These are phyloP conservation scores for Menura novaehollandiae DNA, from an alignment of 2,113 vertebrate genomes.

Conservation along the genomic window DNA sequence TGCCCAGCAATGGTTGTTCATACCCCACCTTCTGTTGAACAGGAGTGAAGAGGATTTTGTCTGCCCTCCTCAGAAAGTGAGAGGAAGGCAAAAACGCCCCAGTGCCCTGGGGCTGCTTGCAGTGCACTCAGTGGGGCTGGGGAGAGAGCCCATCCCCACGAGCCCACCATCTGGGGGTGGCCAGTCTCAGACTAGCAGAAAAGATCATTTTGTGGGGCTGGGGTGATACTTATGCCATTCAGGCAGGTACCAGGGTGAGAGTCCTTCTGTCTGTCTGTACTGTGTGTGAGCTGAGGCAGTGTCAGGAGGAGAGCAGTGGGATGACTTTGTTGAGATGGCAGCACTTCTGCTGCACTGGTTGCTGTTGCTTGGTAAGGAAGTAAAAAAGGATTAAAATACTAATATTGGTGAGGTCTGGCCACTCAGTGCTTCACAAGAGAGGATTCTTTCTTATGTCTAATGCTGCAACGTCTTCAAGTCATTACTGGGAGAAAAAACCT, in stretches of 20 bases:
- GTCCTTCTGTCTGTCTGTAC: neutral
- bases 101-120: neutral
- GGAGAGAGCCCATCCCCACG: accelerated
- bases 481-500: neutral
- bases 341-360: neutral
- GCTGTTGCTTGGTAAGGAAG: neutral
- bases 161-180: accelerated
- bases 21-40: neutral
- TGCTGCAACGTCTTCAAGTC: neutral
- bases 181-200: neutral
- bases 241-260: neutral
- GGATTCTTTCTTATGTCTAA: neutral
- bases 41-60: neutral
- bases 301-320: accelerated
- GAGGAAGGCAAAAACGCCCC: neutral
- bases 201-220: accelerated
- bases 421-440: neutral
- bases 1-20: neutral
- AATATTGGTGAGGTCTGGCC: neutral
- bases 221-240: neutral
- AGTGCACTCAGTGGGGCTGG: accelerated
- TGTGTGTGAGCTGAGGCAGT: neutral
- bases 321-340: neutral
- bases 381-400: neutral
- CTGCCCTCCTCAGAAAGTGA: neutral